Base-by-base conservation (phyloP, 1,140 invertebrate species). In the Drosophila funebris region DNA sequence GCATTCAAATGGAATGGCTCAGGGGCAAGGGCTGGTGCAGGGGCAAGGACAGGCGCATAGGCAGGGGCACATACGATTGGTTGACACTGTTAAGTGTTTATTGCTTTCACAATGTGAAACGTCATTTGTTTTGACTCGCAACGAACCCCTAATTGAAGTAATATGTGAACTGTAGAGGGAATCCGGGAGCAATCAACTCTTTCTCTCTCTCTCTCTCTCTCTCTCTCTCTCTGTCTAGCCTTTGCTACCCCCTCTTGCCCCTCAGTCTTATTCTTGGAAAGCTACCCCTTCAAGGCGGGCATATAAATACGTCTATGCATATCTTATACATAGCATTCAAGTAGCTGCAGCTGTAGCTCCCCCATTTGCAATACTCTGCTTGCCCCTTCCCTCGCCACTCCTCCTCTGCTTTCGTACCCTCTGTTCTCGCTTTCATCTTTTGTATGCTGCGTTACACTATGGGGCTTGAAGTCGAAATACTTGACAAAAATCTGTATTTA, bases 351-450 rank as follows among this genome's bases (percentile, higher is more conserved):
- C 78, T 73, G 60, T 56, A 60, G 50, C 66, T 46, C 27, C 71
- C n/a, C 50, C 69, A 16, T 64, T 50, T 36, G 36, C 36, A 24
- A 11, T 1, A 13, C 20, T 13, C 9, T 16, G 13, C 16, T n/a
- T n/a, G n/a, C 1, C 44, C 7, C 9, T 4, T 13, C 9, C 4
- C 3, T 33, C 8, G 8, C 0, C 11, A 9, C 31, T 33, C 4
- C 31, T 33, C 31, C 31, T 36, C 33, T 2, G 1, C 31, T 14
- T 8, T 18, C 54, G 9, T 29, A 39, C 8, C 20, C 62, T 8
- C 37, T 29, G 29, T 27, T 48, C 43, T 39, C 37, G 48, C 63
- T 77, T 81, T 73, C 78, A 82, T 82, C 78, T 73, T 81, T 81
- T 81, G 78, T 66, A 36, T 54, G 44, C 33, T 13, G 3, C 11